Conservation (phyloP, 1,140 invertebrate genomes). For the Leptinotarsa undecemlineata region DNA sequence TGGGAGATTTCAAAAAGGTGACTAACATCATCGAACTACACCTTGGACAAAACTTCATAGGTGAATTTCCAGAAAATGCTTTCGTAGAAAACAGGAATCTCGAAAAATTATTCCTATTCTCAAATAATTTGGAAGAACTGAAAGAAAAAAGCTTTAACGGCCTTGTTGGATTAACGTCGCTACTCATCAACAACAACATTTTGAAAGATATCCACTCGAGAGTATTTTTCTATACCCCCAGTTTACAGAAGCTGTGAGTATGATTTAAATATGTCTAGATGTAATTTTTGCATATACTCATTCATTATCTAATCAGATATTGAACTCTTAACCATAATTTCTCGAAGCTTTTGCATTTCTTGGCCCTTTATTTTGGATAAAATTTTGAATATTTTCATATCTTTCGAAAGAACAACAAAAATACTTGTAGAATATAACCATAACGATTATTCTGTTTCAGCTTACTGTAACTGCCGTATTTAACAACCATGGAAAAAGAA, state of each 20-base stretch:
- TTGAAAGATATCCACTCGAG: constrained; percentile 45
- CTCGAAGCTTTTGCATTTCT: too few relatives aligned
- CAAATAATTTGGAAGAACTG: constrained; percentile 52
- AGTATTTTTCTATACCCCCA: constrained; percentile 47
- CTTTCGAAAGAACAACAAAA: too few relatives aligned
- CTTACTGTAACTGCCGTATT: too few relatives aligned
- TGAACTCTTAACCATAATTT: too few relatives aligned
- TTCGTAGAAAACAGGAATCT: constrained; percentile 45
- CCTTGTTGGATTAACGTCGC: constrained; percentile 46
- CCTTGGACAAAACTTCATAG: constrained; percentile 51
- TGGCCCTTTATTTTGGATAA: too few relatives aligned
- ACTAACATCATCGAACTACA: constrained; percentile 48
- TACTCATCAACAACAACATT: constrained; percentile 53
- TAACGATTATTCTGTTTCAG: too few relatives aligned
- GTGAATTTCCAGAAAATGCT: constrained; percentile 46
- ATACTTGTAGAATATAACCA: too few relatives aligned
- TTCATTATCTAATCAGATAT: too few relatives aligned
- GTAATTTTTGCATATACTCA: too few relatives aligned
- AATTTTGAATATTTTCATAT: too few relatives aligned
- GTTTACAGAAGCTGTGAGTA: constrained; percentile 51
- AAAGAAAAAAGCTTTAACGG: constrained; percentile 48
- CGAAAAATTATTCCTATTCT: constrained; percentile 51
- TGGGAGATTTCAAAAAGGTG: constrained; percentile 45
- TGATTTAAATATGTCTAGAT: too few relatives aligned
- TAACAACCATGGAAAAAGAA: neutral